Evolutionary conservation across 2,113 vertebrate species (phyloP).

Genomic region (Rhinoderma darwinii): DNA sequence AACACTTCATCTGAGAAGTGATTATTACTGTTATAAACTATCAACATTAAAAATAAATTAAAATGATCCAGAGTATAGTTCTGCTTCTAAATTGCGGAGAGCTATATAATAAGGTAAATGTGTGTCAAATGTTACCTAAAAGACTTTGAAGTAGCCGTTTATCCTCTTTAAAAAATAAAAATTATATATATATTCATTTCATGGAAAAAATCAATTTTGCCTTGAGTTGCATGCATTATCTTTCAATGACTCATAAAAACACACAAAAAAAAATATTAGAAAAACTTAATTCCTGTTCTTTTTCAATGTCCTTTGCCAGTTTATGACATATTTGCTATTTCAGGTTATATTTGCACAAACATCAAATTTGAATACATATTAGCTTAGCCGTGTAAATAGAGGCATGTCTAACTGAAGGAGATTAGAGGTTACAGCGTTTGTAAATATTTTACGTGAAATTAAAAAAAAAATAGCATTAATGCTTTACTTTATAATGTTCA

Average conservation of each 20-base stretch:
- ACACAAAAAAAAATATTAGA: background rate
- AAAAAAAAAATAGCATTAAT: background rate
- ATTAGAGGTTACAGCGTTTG: background rate
- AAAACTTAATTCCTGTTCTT: background rate
- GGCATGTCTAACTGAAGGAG: background rate
- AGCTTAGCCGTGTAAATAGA: slow-evolving; percentile 1
- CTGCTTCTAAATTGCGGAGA: background rate
- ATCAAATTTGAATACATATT: slow-evolving; percentile 12
- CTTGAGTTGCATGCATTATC: background rate
- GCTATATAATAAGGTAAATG: slow-evolving; percentile 41
- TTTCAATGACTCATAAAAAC: background rate
- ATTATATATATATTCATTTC: background rate
- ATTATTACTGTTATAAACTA: slow-evolving; percentile 52
- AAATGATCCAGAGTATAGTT: slow-evolving; percentile 37
- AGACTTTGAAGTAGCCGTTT: background rate
- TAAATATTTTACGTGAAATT: background rate
- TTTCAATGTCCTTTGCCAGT: background rate
- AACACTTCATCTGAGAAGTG: slow-evolving; percentile 43
- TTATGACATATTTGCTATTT: background rate
- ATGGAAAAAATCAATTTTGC: background rate
- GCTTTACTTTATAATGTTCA: background rate
- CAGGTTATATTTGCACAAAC: background rate
- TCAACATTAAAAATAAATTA: slow-evolving; percentile 56
- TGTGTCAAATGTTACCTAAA: slow-evolving; percentile 50
- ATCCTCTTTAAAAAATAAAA: background rate